These are phyloP conservation scores for Drosophila micromelanica DNA, from an alignment of 1,140 invertebrate genomes.

Conservation along the genomic window DNA sequence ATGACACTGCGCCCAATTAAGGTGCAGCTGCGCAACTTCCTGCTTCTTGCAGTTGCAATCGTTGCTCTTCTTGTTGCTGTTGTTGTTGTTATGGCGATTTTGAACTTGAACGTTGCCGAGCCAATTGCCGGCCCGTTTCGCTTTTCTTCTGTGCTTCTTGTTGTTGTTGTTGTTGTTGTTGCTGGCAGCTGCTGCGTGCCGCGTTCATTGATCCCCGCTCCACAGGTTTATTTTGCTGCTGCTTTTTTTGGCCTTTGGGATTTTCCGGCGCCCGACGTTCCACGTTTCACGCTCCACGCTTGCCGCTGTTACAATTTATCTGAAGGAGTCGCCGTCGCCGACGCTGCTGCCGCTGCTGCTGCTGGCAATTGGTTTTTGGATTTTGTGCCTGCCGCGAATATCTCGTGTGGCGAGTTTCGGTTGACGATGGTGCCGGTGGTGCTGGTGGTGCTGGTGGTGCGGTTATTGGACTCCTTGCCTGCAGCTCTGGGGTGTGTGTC, in stretches of 20 bases:
- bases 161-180: slow-evolving; percentile 53
- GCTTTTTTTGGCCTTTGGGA: slow-evolving; percentile 48
- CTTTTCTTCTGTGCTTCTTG: slow-evolving; percentile 60
- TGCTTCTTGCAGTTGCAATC: slow-evolving; percentile 47
- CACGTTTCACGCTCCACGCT: background rate
- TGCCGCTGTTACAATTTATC: slow-evolving; percentile 63
- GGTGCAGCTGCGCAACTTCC: slow-evolving; percentile 74
- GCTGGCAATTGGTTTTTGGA: slow-evolving; percentile 37
- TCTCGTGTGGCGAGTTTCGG: slow-evolving; percentile 75
- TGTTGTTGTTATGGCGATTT: slow-evolving; percentile 49
- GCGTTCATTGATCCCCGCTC: slow-evolving; percentile 73
- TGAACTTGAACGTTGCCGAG: slow-evolving; percentile 73
- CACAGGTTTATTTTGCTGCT: slow-evolving; percentile 52
- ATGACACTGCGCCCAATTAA: slow-evolving; percentile 78
- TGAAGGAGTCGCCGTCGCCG: slow-evolving; percentile 21
- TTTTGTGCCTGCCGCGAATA: slow-evolving; percentile 79
- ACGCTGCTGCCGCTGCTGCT: slow-evolving; percentile 5
- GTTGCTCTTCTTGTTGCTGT: slow-evolving; percentile 26
- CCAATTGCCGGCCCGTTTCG: slow-evolving; percentile 54
- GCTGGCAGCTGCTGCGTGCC: slow-evolving; percentile 70
- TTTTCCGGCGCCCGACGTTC: slow-evolving; percentile 67
- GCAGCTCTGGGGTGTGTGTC: slow-evolving; percentile 24
- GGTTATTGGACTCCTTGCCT: slow-evolving; percentile 75
- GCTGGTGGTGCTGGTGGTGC: slow-evolving; percentile 33
- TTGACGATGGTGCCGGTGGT: slow-evolving; percentile 1